Evolutionary conservation across 2,888 invertebrate species (phyloP).

Genomic region (Polyploca ridens): DNA sequence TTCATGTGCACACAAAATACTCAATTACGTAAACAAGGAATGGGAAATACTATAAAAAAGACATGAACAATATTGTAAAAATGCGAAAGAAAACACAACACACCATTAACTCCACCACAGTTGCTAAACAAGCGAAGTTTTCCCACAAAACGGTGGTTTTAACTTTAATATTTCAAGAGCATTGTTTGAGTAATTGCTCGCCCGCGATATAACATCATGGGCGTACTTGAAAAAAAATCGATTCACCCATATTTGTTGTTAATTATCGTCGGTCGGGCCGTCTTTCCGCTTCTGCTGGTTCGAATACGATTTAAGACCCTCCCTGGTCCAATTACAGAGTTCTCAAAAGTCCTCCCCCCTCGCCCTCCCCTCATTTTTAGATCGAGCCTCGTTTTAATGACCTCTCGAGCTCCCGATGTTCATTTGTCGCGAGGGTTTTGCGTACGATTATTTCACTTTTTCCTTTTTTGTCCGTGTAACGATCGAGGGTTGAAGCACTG

Average conservation of each 20-base stretch:
- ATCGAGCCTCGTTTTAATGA: conserved; percentile 83
- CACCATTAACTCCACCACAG: conserved; percentile 62
- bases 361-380: conserved; percentile 77
- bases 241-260: conserved; percentile 84
- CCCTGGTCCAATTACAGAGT: conserved; percentile 83
- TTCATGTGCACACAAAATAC: conserved; percentile 69
- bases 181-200: conserved; percentile 77
- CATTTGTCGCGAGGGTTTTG: conserved; percentile 82
- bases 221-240: conserved; percentile 71
- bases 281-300: conserved; percentile 80
- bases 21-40: conserved; percentile 75
- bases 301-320: conserved; percentile 83
- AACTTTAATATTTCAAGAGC: conserved; percentile 74
- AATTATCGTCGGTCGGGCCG: conserved; percentile 82
- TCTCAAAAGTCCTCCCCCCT: conserved; percentile 74
- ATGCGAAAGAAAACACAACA: conserved; percentile 63
- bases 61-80: conserved; percentile 56
- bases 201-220: conserved; percentile 70
- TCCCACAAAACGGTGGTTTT: conserved; percentile 76
- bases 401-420: conserved; percentile 82
- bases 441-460: conserved; percentile 78
- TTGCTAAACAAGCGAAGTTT: conserved; percentile 76
- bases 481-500: conserved; percentile 58
- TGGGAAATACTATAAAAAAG: conserved; percentile 59
- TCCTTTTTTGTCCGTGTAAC: conserved; percentile 58